Conservation (phyloP, 2,888 invertebrate species). For the Therioaphis trifolii region DNA sequence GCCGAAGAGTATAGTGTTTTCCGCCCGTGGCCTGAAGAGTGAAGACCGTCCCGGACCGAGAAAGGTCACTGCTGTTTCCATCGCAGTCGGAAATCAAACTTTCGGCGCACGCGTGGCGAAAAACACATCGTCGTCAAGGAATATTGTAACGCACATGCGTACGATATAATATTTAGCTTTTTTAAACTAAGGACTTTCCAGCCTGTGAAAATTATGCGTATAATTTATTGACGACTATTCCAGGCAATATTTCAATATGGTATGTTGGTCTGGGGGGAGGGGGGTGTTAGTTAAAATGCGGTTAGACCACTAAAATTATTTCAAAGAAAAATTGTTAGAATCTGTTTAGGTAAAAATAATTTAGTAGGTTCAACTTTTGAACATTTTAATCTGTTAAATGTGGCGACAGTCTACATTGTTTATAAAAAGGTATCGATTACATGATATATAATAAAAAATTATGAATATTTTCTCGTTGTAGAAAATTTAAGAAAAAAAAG, state of each 20-base stretch:
- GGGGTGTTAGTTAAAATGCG: not conserved
- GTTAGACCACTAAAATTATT: not conserved
- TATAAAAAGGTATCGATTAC: not conserved
- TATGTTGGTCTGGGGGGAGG: not conserved
- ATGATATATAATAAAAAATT: conserved; percentile 10
- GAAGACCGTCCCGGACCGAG: no score
- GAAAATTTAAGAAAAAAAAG: not conserved
- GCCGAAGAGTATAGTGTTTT: no score
- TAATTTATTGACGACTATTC: not conserved
- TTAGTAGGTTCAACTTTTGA: not conserved
- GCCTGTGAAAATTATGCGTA: no score
- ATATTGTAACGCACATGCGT: no score
- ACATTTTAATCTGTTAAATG: not conserved
- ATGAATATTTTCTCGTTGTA: not conserved
- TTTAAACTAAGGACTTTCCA: no score
- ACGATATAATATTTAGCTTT: no score
- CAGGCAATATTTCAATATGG: not conserved
- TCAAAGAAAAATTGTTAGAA: not conserved
- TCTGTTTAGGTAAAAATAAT: not conserved
- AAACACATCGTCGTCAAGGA: no score
- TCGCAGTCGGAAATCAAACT: no score
- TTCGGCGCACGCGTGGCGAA: no score
- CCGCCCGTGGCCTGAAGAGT: no score
- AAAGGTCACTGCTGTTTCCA: no score
- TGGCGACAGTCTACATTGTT: not conserved